Evolutionary conservation across 2,888 invertebrate species (phyloP).

Genomic region (Morpho helenor): DNA sequence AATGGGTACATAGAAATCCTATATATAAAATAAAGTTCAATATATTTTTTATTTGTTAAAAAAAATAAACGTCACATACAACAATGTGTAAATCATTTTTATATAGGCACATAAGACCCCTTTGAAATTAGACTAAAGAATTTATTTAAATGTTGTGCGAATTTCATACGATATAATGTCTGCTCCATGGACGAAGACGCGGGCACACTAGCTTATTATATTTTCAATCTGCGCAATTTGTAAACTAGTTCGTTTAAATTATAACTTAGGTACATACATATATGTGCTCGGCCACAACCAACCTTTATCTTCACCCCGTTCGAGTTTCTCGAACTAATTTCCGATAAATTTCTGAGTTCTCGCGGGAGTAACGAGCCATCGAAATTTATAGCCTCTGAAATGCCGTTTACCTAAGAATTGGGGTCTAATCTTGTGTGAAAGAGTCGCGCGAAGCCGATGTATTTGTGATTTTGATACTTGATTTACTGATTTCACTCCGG

Average conservation of each 20-base stretch:
- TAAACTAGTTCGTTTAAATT: not conserved
- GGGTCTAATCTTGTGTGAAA: constrained; percentile 75
- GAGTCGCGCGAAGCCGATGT: constrained; percentile 43
- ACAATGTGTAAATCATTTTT: too few relatives aligned
- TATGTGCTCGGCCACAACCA: constrained; percentile 28
- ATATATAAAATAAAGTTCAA: too few relatives aligned
- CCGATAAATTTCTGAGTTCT: constrained; percentile 72
- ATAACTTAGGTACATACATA: constrained; percentile 16
- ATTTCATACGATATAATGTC: too few relatives aligned
- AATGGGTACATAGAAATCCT: too few relatives aligned
- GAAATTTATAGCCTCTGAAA: constrained; percentile 71
- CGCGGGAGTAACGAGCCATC: constrained; percentile 64
- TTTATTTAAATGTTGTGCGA: too few relatives aligned
- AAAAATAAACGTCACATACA: too few relatives aligned
- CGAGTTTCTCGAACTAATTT: constrained; percentile 67
- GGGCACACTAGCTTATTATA: too few relatives aligned
- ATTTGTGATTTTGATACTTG: constrained; percentile 35
- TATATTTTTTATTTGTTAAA: too few relatives aligned
- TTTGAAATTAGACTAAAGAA: too few relatives aligned
- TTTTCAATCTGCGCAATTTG: too few relatives aligned
- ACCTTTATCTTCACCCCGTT: constrained; percentile 34
- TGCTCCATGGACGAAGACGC: too few relatives aligned
- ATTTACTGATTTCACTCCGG: constrained; percentile 20
- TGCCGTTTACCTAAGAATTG: constrained; percentile 70
- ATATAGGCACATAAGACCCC: too few relatives aligned